phyloP scores from a whole-genome alignment of 1,140 invertebrate species.

The Cecropterus lyciades region DNA sequence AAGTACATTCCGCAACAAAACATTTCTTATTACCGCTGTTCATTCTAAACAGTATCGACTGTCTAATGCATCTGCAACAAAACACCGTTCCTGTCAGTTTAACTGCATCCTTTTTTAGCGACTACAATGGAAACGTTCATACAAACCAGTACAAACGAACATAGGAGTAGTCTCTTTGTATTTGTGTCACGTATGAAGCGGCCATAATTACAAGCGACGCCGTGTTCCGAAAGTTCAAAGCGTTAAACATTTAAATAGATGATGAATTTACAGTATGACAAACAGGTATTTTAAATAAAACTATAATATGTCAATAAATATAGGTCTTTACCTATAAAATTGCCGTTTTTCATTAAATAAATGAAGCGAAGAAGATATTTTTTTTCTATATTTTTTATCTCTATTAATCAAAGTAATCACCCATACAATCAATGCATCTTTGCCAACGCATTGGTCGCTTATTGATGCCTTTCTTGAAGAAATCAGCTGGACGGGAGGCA shows the following conservation, averaged over 20 bases:
- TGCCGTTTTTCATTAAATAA: too few species aligned
- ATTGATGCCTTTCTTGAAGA: too few species aligned
- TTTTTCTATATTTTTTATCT: too few species aligned
- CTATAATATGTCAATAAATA: too few species aligned
- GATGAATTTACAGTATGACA: not conserved
- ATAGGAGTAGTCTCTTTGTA: conserved; percentile 12
- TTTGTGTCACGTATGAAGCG: conserved; percentile 11
- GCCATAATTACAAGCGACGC: conserved; percentile 12
- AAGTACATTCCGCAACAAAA: too few species aligned
- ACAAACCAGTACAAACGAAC: conserved; percentile 1
- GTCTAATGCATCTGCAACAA: conserved; percentile 2
- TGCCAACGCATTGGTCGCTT: too few species aligned
- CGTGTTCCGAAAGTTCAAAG: conserved; percentile 11
- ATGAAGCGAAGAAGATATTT: not conserved
- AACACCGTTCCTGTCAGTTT: conserved; percentile 11
- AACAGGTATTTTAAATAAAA: too few species aligned
- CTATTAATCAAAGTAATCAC: too few species aligned
- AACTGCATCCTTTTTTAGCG: conserved; percentile 12
- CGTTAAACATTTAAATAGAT: conserved; percentile 14
- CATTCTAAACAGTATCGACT: not conserved
- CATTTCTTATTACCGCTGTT: not conserved
- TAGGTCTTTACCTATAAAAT: too few species aligned
- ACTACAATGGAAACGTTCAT: conserved; percentile 6
- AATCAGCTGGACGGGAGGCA: too few species aligned
- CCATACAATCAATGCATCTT: too few species aligned